Conservation (phyloP, 2,888 invertebrate genomes). For the Caenorhabditis macrosperma region DNA sequence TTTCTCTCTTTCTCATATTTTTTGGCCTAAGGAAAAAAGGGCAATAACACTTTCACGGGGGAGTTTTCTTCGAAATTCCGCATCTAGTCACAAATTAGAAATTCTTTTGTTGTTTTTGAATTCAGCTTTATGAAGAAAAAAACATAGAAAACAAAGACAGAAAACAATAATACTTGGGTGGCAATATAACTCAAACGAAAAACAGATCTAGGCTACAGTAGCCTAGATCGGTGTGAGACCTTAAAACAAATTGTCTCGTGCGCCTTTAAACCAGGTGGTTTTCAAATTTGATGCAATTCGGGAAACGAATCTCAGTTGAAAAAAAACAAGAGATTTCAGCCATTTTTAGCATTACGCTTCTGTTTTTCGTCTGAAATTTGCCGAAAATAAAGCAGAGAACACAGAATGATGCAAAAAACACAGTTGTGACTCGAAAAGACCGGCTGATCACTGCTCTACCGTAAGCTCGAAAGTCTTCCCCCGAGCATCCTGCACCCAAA, state of each 20-base stretch:
- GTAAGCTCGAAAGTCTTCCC: neutral
- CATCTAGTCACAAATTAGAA: too few species aligned
- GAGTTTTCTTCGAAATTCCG: neutral
- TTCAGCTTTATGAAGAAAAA: too few species aligned
- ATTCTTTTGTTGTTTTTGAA: too few species aligned
- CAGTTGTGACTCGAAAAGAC: neutral
- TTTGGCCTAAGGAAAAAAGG: neutral
- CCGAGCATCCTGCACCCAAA: constrained; percentile 28
- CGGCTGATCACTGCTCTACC: neutral
- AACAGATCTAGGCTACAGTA: neutral
- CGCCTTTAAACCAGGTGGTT: neutral
- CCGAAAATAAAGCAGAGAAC: neutral
- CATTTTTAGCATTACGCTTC: too few species aligned
- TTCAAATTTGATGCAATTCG: too few species aligned
- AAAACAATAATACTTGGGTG: neutral
- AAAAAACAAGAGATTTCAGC: too few species aligned
- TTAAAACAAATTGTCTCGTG: neutral
- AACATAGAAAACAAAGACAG: too few species aligned
- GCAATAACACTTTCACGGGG: neutral
- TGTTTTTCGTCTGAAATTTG: neutral
- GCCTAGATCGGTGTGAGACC: neutral
- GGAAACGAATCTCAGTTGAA: too few species aligned
- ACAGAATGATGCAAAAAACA: neutral
- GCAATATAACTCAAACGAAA: too few species aligned
- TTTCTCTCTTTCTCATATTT: neutral